Percentiles rank a stretch among this genome's conserved stretches.
Conservation (phyloP, 2,113 vertebrate genomes). For the Tragelaphus imberbis region DNA sequence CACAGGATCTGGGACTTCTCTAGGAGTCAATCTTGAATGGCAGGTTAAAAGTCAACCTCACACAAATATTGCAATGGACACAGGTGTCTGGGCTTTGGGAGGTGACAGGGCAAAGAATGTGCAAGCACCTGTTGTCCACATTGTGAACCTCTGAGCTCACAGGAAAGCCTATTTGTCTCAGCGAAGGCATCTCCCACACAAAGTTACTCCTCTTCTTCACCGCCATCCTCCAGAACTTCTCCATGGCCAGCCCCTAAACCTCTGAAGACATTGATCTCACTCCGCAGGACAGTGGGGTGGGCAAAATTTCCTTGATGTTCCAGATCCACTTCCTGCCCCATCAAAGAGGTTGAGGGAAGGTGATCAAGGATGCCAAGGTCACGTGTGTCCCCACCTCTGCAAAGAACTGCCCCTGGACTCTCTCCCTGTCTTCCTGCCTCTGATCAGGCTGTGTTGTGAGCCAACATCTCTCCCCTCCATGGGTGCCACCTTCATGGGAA, state of each 20-base stretch:
- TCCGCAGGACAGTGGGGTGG: conserved; percentile 39
- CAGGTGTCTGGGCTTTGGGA: neutral
- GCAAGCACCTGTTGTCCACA: fast-evolving
- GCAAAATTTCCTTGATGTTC: conserved; percentile 31
- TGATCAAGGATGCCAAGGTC: neutral
- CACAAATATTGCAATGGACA: neutral
- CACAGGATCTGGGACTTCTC: neutral
- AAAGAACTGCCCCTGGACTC: neutral
- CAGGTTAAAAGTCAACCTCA: neutral
- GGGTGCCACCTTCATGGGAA: neutral
- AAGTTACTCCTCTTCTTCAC: conserved; percentile 77
- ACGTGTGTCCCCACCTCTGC: neutral
- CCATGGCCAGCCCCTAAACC: neutral
- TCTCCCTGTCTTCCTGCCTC: neutral
- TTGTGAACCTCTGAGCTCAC: neutral
- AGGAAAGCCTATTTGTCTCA: conserved; percentile 53
- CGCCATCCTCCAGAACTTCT: conserved; percentile 72
- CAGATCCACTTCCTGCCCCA: conserved; percentile 59
- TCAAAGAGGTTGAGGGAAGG: neutral
- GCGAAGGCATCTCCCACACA: conserved; percentile 50
- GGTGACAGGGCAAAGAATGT: neutral
- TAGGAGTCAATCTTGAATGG: neutral
- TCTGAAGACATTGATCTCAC: conserved; percentile 63
- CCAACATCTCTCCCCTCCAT: neutral
- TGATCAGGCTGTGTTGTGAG: neutral